Conservation (phyloP, 2,797 vertebrate genomes). For the Pipistrellus nathusii region DNA sequence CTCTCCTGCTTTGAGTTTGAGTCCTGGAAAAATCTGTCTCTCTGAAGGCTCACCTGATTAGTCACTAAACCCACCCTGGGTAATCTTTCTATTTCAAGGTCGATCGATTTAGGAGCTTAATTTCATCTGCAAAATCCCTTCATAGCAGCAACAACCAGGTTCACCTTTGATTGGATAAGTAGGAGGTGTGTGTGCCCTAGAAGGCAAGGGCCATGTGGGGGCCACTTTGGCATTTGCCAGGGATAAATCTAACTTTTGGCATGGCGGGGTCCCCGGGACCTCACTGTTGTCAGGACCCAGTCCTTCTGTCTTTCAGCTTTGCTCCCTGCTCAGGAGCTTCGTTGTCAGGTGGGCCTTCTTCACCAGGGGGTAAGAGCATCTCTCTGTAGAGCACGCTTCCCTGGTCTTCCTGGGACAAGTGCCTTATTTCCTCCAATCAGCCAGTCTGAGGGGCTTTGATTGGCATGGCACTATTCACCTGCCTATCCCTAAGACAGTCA, state of each 20-base stretch:
- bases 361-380: not conserved
- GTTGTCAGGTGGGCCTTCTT: not conserved
- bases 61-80: not conserved
- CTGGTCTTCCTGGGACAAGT: not conserved
- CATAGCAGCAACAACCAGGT: not conserved
- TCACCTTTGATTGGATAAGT: not conserved
- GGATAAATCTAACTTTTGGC: not conserved
- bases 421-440: not conserved
- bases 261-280: not conserved
- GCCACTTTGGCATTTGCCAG: not conserved
- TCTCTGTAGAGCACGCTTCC: not conserved
- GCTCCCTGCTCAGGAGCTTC: not conserved
- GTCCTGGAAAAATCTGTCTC: not conserved
- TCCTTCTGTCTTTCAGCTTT: not conserved
- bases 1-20: not conserved
- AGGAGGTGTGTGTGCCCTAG: not conserved
- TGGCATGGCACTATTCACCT: not conserved
- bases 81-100: not conserved
- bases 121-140: not conserved
- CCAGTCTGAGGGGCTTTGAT: not conserved
- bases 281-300: not conserved
- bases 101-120: not conserved
- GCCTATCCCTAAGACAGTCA: not conserved
- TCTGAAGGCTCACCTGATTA: not conserved
- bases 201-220: not conserved